Conservation (phyloP, 1,140 invertebrate genomes). For the Orchestia grillus region DNA sequence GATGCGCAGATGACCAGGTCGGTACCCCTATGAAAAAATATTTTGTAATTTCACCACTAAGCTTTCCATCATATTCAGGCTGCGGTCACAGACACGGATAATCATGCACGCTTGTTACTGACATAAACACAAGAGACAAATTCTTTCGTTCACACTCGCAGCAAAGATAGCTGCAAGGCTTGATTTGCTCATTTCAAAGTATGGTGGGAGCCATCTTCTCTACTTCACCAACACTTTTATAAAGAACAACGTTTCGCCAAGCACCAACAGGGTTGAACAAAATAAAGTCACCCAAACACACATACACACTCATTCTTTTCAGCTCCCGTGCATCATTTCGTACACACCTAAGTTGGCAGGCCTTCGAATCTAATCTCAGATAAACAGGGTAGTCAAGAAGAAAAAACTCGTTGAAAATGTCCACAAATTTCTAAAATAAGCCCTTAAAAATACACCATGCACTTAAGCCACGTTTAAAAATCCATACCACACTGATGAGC, state of each 20-base stretch:
- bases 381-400: not conserved
- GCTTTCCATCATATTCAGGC: not conserved
- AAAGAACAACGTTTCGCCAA: not conserved
- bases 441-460: too few relatives aligned
- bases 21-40: conserved; percentile 59
- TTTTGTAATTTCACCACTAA: not conserved
- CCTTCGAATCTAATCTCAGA: not conserved
- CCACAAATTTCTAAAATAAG: too few relatives aligned
- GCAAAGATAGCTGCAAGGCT: not conserved
- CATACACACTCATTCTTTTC: not conserved
- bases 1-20: conserved; percentile 80
- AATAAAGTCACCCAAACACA: too few relatives aligned
- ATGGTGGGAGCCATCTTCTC: not conserved
- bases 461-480: too few relatives aligned
- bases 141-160: not conserved
- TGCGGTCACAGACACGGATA: not conserved
- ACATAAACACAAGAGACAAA: not conserved
- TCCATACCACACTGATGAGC: too few relatives aligned
- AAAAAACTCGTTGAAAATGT: too few relatives aligned
- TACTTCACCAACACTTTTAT: not conserved
- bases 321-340: not conserved
- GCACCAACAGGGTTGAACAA: not conserved
- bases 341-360: not conserved
- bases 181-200: not conserved
- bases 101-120: not conserved